Evolutionary conservation across 2,888 invertebrate genomes (phyloP).

Genomic region (Lissonota sp.): DNA sequence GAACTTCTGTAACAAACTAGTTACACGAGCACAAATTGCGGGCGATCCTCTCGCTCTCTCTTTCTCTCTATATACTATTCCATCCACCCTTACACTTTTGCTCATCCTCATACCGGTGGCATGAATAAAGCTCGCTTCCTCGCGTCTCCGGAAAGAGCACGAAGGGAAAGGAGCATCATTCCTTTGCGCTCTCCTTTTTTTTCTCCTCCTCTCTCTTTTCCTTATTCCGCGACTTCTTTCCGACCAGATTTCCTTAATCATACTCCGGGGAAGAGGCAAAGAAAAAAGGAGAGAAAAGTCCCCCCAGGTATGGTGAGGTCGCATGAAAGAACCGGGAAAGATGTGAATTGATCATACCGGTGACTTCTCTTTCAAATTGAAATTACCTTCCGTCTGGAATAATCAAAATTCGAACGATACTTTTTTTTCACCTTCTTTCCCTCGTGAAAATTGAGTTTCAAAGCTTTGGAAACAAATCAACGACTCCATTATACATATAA

Average conservation of each 20-base stretch:
- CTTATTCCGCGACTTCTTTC: conserved; percentile 52
- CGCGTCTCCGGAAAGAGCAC: conserved; percentile 60
- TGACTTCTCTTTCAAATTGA: conserved; percentile 66
- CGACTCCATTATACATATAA: neutral
- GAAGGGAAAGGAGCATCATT: conserved; percentile 55
- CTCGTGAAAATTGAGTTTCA: conserved; percentile 59
- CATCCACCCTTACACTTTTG: too few species aligned
- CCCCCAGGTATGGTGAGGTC: conserved; percentile 16
- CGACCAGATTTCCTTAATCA: conserved; percentile 66
- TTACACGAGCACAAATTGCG: conserved; percentile 76
- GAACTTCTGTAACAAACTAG: conserved; percentile 74
- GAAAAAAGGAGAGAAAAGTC: neutral
- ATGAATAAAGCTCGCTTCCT: conserved; percentile 71
- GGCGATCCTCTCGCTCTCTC: conserved; percentile 22
- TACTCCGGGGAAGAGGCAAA: conserved; percentile 45
- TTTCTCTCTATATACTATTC: neutral
- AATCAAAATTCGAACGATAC: conserved; percentile 60
- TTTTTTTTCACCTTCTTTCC: too few species aligned
- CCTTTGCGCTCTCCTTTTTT: conserved; percentile 24
- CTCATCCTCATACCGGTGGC: conserved; percentile 55
- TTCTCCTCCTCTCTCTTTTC: conserved; percentile 23
- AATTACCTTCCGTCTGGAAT: conserved; percentile 65
- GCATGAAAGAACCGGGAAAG: conserved; percentile 51
- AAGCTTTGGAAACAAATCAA: conserved; percentile 59
- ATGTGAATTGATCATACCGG: conserved; percentile 63